Percentiles rank a stretch among this genome's conserved stretches.
Evolutionary conservation across 2,888 invertebrate genomes (phyloP).

Genomic region (Torymus texanus): DNA sequence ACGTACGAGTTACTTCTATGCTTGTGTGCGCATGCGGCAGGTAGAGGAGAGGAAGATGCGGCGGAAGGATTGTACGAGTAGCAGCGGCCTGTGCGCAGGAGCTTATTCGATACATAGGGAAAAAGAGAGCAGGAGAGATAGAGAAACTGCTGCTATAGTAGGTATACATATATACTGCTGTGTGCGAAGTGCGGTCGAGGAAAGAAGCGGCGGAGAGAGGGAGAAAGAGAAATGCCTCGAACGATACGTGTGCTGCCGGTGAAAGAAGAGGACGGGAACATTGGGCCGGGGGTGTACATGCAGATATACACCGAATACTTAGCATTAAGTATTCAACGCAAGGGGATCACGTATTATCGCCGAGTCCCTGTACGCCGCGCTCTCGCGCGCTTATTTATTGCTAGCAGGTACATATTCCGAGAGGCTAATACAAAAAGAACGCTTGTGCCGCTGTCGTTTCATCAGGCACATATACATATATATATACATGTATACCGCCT

Average conservation of each 20-base stretch:
- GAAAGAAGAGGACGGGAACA: constrained; percentile 9
- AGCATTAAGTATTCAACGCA: constrained; percentile 74
- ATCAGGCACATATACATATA: too few relatives aligned
- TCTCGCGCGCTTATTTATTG: constrained; percentile 73
- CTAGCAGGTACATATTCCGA: constrained; percentile 49
- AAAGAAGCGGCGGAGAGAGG: constrained; percentile 13
- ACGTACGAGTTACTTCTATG: constrained; percentile 22
- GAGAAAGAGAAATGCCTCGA: constrained; percentile 37
- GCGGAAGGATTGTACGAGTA: constrained; percentile 35
- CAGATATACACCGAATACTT: constrained; percentile 72
- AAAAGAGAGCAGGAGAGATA: constrained; percentile 51
- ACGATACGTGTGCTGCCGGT: neutral
- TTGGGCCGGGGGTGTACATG: constrained; percentile 61
- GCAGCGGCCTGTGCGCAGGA: neutral
- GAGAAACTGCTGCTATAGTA: constrained; percentile 31
- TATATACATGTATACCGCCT: too few relatives aligned
- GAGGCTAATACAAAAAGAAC: constrained; percentile 35
- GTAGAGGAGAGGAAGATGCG: constrained; percentile 33
- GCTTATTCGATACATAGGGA: constrained; percentile 42
- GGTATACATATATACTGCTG: too few relatives aligned
- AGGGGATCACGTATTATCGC: constrained; percentile 75
- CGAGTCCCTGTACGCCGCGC: constrained; percentile 65
- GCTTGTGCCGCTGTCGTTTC: neutral
- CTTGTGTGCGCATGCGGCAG: constrained; percentile 26
- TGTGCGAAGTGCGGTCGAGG: neutral